Evolutionary conservation across 2,888 invertebrate genomes (phyloP), one percentile per base, ranked within the genome.

Genomic region (Nomada fabriciana): DNA sequence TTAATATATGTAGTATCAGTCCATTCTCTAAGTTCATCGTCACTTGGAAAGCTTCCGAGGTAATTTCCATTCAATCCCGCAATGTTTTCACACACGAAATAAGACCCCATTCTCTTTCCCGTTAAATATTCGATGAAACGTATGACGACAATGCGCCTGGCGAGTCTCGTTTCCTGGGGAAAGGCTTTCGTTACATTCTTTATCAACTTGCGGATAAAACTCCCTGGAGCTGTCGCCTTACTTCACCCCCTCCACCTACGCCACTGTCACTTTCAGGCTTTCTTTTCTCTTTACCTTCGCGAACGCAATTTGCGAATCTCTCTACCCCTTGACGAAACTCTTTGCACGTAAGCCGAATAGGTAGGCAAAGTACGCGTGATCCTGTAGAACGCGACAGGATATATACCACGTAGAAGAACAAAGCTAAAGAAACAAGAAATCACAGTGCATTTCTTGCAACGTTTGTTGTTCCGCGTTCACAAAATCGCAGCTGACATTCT

Each of bases 191-290:
- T 60, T 72, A 59, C 72, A 72, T 80, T 72, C 71, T 80, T 77
- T 59, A 80, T 68, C 61, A 77, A 77, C 42, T 68, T 68, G 78
- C 29, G 60, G 67, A 57, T 29, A 47, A 67, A 68, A 77, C 23
- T 63, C 57, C 57, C 23, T 15, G 20, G 63, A 63, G 68, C 55
- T 60, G 36, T 55, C 15, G 61, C 55, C 61, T 23, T n/a, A 25
- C 25, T 50, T 42, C 25, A 9, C 13, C 36, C 36, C 7, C 20
- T 18, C 2, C 10, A 29, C 29, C 25, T 61, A 11, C 20, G n/a
- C 50, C 52, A 47, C 65, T 67, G 43, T 72, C 55, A 42, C 61
- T 50, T 72, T 63, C 71, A 18, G 29, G 61, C 61, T 23, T 13
- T 20, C 1, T 13, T 43, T 42, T 20, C 36, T 7, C 53, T 53